Evolutionary conservation across 2,113 vertebrate species (phyloP).

Genomic region (Malurus cyaneus): DNA sequence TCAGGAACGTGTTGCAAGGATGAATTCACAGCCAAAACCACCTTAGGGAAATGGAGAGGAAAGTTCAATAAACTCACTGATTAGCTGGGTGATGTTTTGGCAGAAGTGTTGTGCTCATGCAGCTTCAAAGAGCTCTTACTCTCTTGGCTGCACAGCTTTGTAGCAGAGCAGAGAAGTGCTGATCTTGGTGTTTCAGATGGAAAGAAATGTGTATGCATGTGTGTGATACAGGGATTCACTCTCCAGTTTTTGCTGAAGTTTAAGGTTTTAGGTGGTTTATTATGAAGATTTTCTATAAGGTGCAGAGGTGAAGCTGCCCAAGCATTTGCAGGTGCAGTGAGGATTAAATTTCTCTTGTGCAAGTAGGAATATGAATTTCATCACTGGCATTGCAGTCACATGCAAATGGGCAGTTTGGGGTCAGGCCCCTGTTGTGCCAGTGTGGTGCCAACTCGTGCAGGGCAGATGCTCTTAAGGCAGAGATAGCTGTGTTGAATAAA

Average conservation of each 20-base stretch:
- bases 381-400: not conserved
- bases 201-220: not conserved
- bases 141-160: not conserved
- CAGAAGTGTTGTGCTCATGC: not conserved
- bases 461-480: not conserved
- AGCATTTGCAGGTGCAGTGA: not conserved
- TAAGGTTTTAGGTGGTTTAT: not conserved
- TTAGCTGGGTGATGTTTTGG: constrained; percentile 1
- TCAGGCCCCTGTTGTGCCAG: not conserved
- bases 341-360: not conserved
- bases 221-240: not conserved
- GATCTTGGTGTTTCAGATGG: not conserved
- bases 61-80: not conserved
- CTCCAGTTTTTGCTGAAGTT: not conserved
- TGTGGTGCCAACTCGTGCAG: not conserved
- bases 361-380: not conserved
- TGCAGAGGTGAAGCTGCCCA: not conserved
- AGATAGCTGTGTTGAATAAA: constrained; percentile 47
- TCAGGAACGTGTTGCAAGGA: not conserved
- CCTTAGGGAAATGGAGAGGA: not conserved
- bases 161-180: not conserved
- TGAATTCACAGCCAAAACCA: constrained; percentile 40
- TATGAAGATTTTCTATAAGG: not conserved
- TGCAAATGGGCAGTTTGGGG: not conserved
- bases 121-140: not conserved